A percentile compares a stretch with the other conserved stretches of the same genome.
Conservation (phyloP, 92 coral and sea anemone species). For the Heliopora coerulea region DNA sequence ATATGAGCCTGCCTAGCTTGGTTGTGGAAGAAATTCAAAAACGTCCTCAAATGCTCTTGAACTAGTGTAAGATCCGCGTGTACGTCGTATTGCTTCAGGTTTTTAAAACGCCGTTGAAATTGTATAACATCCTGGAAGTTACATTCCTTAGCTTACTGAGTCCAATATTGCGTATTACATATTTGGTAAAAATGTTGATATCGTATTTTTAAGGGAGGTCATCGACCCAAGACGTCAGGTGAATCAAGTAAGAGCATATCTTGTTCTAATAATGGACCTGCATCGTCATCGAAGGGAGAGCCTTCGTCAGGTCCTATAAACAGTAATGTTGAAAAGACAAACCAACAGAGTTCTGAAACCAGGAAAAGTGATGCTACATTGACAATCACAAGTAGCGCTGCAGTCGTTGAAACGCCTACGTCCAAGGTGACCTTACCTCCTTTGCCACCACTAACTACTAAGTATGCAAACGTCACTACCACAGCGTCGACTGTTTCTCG, state of each 20-base stretch:
- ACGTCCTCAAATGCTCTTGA: no score
- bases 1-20: no score
- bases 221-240: slow-evolving; percentile 38
- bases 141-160: no score
- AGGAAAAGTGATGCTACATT: slow-evolving; percentile 41
- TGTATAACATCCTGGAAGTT: no score
- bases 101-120: no score
- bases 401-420: slow-evolving; percentile 72
- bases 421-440: slow-evolving; percentile 71
- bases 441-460: slow-evolving; percentile 82
- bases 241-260: slow-evolving; percentile 10
- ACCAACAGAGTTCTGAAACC: slow-evolving; percentile 3
- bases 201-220: slow-evolving; percentile 40
- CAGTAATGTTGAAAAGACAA: neutral
- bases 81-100: no score
- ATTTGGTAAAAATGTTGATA: neutral
- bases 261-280: slow-evolving; percentile 32
- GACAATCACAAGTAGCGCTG: slow-evolving; percentile 70
- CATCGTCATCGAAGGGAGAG: neutral
- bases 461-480: slow-evolving; percentile 74
- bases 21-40: no score
- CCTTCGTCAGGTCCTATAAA: neutral
- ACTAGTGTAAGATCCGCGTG: no score
- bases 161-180: neutral
- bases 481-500: slow-evolving; percentile 45